Evolutionary conservation across 2,113 vertebrate genomes (phyloP).

Genomic region (Alouatta palliata): DNA sequence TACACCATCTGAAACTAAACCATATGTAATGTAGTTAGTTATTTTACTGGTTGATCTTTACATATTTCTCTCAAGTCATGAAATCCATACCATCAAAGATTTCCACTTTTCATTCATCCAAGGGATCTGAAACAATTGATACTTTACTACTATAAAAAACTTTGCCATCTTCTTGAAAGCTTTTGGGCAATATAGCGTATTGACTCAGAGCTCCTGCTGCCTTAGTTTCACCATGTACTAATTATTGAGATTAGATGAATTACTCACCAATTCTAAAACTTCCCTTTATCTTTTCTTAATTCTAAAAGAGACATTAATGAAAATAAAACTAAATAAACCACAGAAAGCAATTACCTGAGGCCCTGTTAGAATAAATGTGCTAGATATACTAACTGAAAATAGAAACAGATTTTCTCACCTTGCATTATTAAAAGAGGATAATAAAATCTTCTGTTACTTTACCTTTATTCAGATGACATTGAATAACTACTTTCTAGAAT

Average conservation of each 20-base stretch:
- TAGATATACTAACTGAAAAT: background rate
- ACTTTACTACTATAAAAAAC: background rate
- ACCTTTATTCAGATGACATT: background rate
- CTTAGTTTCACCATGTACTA: background rate
- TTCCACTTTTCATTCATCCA: background rate
- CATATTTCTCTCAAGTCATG: background rate
- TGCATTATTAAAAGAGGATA: background rate
- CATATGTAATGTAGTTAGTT: background rate
- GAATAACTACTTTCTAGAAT: background rate
- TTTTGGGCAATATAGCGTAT: background rate
- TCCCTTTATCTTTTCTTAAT: background rate
- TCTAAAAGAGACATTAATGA: slow-evolving; percentile 8
- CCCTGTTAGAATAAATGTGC: background rate
- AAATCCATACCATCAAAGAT: background rate
- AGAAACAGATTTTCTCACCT: background rate
- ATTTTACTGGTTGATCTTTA: background rate
- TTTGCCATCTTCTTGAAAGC: background rate
- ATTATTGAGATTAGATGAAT: background rate
- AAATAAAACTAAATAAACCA: slow-evolving; percentile 52
- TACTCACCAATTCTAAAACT: background rate
- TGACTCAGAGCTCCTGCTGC: background rate
- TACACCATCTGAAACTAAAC: background rate
- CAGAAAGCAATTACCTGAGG: background rate
- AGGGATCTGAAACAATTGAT: background rate
- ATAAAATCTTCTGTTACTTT: background rate